phyloP scores from a whole-genome alignment of 2,797 vertebrate species.

The Picus viridis region DNA sequence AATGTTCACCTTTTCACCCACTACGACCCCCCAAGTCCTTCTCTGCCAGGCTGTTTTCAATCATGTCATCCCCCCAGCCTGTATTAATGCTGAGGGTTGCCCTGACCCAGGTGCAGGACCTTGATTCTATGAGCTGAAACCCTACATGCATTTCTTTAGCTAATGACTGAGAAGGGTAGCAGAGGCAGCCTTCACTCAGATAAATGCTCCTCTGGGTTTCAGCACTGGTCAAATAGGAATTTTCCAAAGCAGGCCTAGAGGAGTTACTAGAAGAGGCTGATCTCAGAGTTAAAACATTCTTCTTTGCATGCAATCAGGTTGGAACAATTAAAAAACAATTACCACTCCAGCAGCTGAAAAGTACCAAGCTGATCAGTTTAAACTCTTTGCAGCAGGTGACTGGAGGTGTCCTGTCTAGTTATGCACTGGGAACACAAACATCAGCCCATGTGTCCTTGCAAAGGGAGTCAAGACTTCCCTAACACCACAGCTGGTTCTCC shows the following conservation, averaged over 20 bases:
- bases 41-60: no score
- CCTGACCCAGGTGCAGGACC: no score
- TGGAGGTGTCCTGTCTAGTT: not conserved
- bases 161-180: not conserved
- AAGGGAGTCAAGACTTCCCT: not conserved
- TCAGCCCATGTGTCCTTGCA: rapidly evolving
- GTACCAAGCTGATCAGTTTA: not conserved
- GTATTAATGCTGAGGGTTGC: no score
- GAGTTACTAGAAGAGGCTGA: not conserved
- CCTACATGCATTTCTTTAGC: no score
- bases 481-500: not conserved
- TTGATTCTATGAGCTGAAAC: no score
- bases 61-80: no score
- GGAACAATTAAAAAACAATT: not conserved
- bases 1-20: no score
- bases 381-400: not conserved
- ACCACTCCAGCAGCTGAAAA: not conserved
- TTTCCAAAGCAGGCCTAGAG: not conserved
- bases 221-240: not conserved
- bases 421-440: not conserved
- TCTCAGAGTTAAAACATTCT: not conserved
- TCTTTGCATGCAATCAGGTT: not conserved
- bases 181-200: not conserved
- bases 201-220: not conserved
- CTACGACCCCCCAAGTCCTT: no score